Evolutionary conservation across 2,113 vertebrate species (phyloP).

Genomic region (Oreotrochilus melanogaster): DNA sequence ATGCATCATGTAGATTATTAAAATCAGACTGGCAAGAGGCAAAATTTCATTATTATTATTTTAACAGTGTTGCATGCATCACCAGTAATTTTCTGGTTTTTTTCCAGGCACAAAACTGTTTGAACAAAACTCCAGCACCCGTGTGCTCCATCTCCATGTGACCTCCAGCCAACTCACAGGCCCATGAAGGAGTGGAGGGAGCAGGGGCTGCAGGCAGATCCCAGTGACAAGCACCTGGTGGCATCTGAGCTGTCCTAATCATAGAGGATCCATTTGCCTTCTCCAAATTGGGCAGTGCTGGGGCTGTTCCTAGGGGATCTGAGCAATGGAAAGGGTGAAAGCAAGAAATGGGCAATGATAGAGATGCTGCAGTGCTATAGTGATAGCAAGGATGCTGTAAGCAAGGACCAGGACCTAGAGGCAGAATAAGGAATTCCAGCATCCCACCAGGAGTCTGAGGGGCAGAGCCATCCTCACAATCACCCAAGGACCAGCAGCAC

Average conservation of each 20-base stretch:
- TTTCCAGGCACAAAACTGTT: not conserved
- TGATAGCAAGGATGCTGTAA: not conserved
- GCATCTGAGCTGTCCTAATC: not conserved
- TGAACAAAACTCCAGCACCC: not conserved
- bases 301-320: not conserved
- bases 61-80: not conserved
- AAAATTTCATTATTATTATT: not conserved
- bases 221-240: not conserved
- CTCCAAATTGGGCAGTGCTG: not conserved
- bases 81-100: not conserved
- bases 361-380: not conserved
- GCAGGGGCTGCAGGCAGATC: not conserved
- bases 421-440: not conserved
- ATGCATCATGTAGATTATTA: not conserved
- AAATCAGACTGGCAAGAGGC: not conserved
- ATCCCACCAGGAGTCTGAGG: not conserved
- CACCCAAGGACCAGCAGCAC: not conserved
- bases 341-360: not conserved
- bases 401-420: not conserved
- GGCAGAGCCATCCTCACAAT: not conserved
- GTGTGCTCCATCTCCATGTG: not conserved
- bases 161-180: not conserved
- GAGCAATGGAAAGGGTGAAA: not conserved
- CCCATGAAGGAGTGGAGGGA: not conserved
- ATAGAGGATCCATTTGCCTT: not conserved